Conservation (phyloP, 1,140 invertebrate species). For the Bombyx mandarina region DNA sequence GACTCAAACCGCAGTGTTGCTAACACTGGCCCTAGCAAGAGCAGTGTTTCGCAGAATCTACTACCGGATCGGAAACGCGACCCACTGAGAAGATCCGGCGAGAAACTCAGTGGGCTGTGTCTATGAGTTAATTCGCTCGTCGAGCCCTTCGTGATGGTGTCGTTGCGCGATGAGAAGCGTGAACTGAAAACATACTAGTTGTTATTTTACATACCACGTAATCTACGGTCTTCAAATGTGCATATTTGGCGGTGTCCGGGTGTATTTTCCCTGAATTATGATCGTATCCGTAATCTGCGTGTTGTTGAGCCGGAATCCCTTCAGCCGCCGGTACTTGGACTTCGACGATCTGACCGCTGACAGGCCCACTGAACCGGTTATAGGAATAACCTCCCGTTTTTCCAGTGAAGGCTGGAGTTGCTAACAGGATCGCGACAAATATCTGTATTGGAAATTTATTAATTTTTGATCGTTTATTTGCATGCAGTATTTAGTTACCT, state of each 20-base stretch:
- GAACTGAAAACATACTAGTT: not conserved
- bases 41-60: no score
- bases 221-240: constrained; percentile 70
- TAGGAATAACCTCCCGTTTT: constrained; percentile 74
- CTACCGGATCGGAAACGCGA: no score
- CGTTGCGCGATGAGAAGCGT: no score
- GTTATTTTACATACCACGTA: constrained; percentile 69
- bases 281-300: constrained; percentile 68
- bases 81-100: no score
- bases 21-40: no score
- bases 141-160: no score
- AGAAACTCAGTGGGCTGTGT: no score
- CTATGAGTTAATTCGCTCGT: no score
- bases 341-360: constrained; percentile 72
- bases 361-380: constrained; percentile 76
- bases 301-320: constrained; percentile 66
- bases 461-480: no score
- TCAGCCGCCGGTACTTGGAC: constrained; percentile 63
- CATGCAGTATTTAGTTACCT: no score
- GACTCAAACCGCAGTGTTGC: no score
- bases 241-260: constrained; percentile 66
- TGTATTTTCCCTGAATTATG: constrained; percentile 63
- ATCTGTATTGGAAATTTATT: constrained; percentile 24
- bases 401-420: constrained; percentile 24
- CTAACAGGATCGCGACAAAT: constrained; percentile 24